Conservation (phyloP, 2,113 vertebrate species). For the Actenoides lindsayi region DNA sequence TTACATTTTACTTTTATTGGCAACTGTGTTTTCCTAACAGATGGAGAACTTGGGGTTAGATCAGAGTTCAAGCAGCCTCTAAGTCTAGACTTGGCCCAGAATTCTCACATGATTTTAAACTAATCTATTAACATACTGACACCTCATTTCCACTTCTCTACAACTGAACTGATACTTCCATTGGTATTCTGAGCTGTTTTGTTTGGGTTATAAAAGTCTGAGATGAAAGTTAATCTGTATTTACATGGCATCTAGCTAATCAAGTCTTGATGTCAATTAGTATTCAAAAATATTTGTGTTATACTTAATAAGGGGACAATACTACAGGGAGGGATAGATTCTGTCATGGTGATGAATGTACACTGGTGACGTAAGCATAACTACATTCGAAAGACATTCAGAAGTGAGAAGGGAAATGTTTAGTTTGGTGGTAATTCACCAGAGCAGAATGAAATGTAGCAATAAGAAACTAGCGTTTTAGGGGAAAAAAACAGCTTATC, state of each 20-base stretch:
- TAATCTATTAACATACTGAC: not conserved
- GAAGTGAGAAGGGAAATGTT: not conserved
- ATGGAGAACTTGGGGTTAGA: not conserved
- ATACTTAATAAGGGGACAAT: not conserved
- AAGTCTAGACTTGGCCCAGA: not conserved
- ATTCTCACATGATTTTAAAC: not conserved
- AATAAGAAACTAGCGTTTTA: not conserved
- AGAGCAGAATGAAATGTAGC: not conserved
- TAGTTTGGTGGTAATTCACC: not conserved
- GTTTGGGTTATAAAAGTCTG: not conserved
- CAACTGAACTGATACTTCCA: not conserved
- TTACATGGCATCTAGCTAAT: not conserved
- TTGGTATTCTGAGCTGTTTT: not conserved
- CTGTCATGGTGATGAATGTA: not conserved
- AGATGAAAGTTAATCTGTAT: not conserved
- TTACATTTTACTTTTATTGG: not conserved
- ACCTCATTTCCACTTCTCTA: not conserved
- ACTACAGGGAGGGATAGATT: not conserved
- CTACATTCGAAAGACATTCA: not conserved
- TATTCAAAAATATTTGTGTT: not conserved
- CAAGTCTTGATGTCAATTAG: not conserved
- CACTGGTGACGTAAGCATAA: not conserved
- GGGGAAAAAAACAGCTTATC: not conserved
- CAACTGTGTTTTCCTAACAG: not conserved
- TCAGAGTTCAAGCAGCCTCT: not conserved